Percentiles rank a stretch among this genome's conserved stretches.
Conservation (phyloP, 2,888 invertebrate genomes). For the Phortica okadai region DNA sequence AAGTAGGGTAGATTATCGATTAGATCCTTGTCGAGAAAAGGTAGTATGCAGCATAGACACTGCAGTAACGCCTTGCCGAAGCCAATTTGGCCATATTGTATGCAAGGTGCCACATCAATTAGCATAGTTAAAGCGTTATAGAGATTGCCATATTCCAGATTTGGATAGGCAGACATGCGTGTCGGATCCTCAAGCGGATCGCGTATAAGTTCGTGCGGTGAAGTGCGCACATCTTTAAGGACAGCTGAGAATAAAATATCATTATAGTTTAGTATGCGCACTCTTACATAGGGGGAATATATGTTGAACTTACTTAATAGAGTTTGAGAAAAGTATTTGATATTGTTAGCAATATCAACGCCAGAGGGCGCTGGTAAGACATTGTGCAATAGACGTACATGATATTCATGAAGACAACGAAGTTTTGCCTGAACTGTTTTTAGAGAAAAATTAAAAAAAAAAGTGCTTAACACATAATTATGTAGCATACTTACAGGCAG, state of each 20-base stretch:
- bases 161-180: constrained; percentile 95
- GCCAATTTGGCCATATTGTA: constrained; percentile 91
- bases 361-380: constrained; percentile 95
- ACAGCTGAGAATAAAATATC: constrained; percentile 81
- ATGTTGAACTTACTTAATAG: constrained; percentile 86
- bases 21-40: constrained; percentile 96
- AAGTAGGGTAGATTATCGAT: constrained; percentile 97
- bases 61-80: constrained; percentile 96
- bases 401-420: constrained; percentile 96
- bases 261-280: background rate
- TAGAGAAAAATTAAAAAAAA: constrained; percentile 30
- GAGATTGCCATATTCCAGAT: constrained; percentile 96
- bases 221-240: constrained; percentile 96
- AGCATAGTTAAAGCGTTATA: constrained; percentile 88
- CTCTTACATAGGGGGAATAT: background rate
- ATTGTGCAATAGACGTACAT: constrained; percentile 93
- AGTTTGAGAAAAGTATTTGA: constrained; percentile 98
- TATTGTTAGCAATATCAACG: constrained; percentile 96
- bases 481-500: constrained; percentile 86
- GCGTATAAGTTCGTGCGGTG: constrained; percentile 93
- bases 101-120: constrained; percentile 94
- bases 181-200: constrained; percentile 90
- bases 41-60: constrained; percentile 94
- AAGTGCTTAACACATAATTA: background rate
- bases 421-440: constrained; percentile 96